phyloP scores from a whole-genome alignment of 2,797 vertebrate species.

The Smutsia gigantea region DNA sequence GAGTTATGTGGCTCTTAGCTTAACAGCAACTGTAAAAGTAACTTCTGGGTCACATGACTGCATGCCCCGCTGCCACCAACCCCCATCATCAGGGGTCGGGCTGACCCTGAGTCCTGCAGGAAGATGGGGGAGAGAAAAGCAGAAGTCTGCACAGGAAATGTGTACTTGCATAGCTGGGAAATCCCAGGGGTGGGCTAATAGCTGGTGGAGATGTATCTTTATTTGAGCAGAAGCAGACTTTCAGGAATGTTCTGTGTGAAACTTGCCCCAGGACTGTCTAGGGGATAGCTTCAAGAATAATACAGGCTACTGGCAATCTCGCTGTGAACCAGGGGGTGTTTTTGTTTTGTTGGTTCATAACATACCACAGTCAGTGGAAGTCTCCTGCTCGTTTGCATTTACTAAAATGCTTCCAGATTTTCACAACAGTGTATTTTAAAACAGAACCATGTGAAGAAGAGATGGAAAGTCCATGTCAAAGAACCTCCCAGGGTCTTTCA shows the following conservation, averaged over 20 bases:
- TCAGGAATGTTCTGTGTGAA: not conserved
- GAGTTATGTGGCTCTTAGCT: not conserved
- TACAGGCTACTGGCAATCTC: rapidly evolving
- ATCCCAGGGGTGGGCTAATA: not conserved
- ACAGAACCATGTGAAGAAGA: rapidly evolving
- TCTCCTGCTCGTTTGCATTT: rapidly evolving
- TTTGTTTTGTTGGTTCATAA: rapidly evolving
- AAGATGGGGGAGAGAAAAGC: no score
- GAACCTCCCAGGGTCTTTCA: rapidly evolving
- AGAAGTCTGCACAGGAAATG: not conserved
- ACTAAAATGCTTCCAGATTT: not conserved
- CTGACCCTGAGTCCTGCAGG: not conserved
- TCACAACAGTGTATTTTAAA: rapidly evolving
- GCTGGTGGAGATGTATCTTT: not conserved
- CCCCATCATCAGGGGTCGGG: no score
- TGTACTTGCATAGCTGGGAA: not conserved
- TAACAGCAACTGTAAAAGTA: no score
- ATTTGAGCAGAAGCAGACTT: not conserved
- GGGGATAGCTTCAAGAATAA: not conserved
- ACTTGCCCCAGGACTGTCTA: rapidly evolving
- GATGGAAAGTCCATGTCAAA: rapidly evolving
- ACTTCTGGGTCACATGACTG: rapidly evolving
- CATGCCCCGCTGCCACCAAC: rapidly evolving
- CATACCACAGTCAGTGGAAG: rapidly evolving
- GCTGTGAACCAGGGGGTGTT: rapidly evolving